phyloP scores from a whole-genome alignment of 2,113 vertebrate species.

The Theristicus caerulescens region DNA sequence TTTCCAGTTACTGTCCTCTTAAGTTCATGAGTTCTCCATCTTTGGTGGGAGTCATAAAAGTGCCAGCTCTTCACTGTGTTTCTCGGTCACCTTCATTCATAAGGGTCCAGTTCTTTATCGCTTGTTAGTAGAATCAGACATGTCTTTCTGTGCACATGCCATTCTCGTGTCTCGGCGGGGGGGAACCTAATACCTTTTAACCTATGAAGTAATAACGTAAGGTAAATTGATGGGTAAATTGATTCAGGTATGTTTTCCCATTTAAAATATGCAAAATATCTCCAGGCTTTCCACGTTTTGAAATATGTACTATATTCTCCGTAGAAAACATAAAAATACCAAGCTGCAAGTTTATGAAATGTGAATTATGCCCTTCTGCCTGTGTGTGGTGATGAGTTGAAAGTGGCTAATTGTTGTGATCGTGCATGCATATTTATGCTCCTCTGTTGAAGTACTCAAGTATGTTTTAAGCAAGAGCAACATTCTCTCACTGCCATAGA shows the following conservation, averaged over 20 bases:
- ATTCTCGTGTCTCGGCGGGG: background rate
- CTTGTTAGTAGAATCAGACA: background rate
- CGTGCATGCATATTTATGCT: accelerated
- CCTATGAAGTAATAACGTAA: background rate
- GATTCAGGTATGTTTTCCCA: background rate
- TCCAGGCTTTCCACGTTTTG: background rate
- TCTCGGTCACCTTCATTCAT: background rate
- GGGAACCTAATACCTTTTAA: background rate
- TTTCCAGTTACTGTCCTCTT: background rate
- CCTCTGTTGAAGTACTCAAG: background rate
- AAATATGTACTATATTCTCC: background rate
- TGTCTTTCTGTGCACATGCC: background rate
- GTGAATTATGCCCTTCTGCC: background rate
- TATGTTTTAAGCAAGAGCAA: background rate
- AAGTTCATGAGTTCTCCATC: background rate
- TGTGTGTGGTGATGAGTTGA: background rate
- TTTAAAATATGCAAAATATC: background rate
- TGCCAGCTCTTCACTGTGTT: background rate
- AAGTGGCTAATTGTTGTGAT: background rate
- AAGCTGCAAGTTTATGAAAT: background rate
- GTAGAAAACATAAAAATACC: background rate
- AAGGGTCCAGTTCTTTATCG: background rate
- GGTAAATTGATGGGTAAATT: background rate
- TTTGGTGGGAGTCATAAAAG: background rate
- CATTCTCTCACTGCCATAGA: background rate